Evolutionary conservation across 2,888 invertebrate genomes (phyloP).

Genomic region (Panzeria rudis): DNA sequence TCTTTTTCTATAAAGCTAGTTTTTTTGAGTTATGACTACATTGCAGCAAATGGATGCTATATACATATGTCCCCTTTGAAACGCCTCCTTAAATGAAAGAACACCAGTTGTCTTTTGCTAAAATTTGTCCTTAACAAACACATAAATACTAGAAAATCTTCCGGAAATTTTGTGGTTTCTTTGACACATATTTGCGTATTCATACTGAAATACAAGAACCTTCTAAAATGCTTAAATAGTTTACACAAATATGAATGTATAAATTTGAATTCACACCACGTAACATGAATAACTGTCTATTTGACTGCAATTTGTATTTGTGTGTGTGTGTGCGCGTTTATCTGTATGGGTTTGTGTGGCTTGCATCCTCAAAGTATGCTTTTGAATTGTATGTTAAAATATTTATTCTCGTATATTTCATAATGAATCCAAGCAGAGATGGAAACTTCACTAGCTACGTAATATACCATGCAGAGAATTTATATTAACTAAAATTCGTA

Average conservation of each 20-base stretch:
- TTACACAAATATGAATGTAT: not conserved
- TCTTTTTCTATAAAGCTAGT: too few species aligned
- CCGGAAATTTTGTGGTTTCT: slow-evolving; percentile 41
- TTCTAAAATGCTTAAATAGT: slow-evolving; percentile 6
- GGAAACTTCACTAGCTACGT: not conserved
- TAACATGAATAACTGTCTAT: slow-evolving; percentile 43
- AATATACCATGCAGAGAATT: not conserved
- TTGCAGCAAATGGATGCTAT: not conserved
- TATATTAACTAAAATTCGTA: too few species aligned
- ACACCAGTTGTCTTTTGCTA: not conserved
- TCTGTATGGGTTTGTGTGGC: not conserved
- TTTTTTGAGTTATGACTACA: too few species aligned
- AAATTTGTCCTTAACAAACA: not conserved
- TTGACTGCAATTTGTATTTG: slow-evolving; percentile 10
- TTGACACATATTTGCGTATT: slow-evolving; percentile 55
- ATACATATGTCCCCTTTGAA: not conserved
- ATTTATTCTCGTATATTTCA: slow-evolving; percentile 31
- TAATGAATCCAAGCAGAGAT: slow-evolving; percentile 24
- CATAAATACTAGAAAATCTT: slow-evolving; percentile 29
- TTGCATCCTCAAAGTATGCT: slow-evolving; percentile 32
- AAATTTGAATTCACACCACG: slow-evolving; percentile 43
- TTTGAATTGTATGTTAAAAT: slow-evolving; percentile 10
- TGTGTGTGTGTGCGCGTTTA: not conserved
- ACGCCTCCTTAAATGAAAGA: not conserved
- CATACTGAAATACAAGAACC: not conserved